These are phyloP conservation scores for Philaethria dido DNA, from an alignment of 2,888 invertebrate species.

Conservation along the genomic window DNA sequence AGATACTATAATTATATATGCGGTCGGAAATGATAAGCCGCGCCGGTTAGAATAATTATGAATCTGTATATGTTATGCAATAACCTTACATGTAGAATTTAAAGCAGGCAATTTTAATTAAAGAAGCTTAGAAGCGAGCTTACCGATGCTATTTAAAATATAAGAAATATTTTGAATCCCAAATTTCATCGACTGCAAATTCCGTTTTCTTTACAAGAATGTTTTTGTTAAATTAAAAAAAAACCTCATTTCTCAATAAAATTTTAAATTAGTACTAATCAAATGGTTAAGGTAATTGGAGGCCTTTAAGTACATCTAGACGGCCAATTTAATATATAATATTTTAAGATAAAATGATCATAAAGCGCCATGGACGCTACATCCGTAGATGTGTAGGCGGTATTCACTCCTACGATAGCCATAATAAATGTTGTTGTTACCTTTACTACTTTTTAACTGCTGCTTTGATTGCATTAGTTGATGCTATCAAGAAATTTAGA, in stretches of 20 bases:
- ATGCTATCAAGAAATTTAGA: slow-evolving; percentile 5
- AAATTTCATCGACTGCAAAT: neutral
- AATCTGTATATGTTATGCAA: slow-evolving; percentile 4
- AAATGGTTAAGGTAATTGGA: slow-evolving; percentile 7
- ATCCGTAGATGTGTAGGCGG: slow-evolving; percentile 35
- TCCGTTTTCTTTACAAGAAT: neutral
- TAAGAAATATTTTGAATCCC: neutral
- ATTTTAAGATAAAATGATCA: slow-evolving; percentile 24
- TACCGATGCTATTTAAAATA: neutral
- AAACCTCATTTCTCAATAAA: neutral
- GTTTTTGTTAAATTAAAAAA: neutral
- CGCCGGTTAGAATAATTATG: slow-evolving; percentile 11
- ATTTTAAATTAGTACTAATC: neutral
- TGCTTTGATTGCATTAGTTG: slow-evolving; percentile 29
- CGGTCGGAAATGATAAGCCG: neutral
- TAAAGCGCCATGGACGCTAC: slow-evolving; percentile 16
- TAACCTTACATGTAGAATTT: neutral
- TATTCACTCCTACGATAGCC: slow-evolving; percentile 24
- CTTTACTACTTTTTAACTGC: slow-evolving; percentile 25
- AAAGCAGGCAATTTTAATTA: neutral
- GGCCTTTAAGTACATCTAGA: neutral
- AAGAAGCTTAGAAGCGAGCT: neutral
- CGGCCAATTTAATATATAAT: slow-evolving; percentile 13
- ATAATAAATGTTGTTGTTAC: slow-evolving; percentile 30
- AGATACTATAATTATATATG: slow-evolving; percentile 1